Evolutionary conservation across 2,113 vertebrate species (phyloP).

Genomic region (Nerophis lumbriciformis): DNA sequence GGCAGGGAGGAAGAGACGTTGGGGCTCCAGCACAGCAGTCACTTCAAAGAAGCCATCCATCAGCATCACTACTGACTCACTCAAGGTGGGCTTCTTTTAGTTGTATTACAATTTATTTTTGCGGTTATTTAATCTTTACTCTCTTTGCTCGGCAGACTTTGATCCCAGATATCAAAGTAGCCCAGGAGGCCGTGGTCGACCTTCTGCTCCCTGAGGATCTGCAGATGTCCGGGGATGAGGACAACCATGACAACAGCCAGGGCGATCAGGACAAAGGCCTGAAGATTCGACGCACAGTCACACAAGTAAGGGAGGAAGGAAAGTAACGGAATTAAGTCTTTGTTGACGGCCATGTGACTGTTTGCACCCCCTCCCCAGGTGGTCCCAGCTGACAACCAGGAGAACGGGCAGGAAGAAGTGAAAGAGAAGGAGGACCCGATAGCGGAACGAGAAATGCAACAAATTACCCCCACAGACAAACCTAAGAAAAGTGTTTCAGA

Average conservation of each 20-base stretch:
- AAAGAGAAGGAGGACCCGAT: slow-evolving; percentile 67
- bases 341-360: not conserved
- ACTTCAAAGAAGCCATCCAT: slow-evolving; percentile 89
- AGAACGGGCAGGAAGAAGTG: slow-evolving; percentile 76
- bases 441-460: slow-evolving; percentile 61
- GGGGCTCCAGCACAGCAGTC: slow-evolving; percentile 86
- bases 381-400: slow-evolving; percentile 77
- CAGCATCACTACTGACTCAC: slow-evolving; percentile 88
- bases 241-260: slow-evolving; percentile 51
- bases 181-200: slow-evolving; percentile 84
- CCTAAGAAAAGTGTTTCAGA: slow-evolving; percentile 61
- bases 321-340: not conserved
- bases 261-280: slow-evolving; percentile 80
- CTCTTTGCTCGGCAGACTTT: slow-evolving; percentile 69
- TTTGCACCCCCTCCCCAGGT: slow-evolving; percentile 57
- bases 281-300: slow-evolving; percentile 88
- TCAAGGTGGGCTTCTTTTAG: slow-evolving; percentile 72
- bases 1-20: slow-evolving; percentile 82
- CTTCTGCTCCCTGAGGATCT: slow-evolving; percentile 86
- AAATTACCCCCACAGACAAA: slow-evolving; percentile 50
- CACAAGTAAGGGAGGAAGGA: slow-evolving; percentile 70
- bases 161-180: slow-evolving; percentile 88
- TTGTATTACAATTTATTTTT: no score
- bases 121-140: not conserved
- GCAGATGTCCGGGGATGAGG: slow-evolving; percentile 83